Evolutionary conservation across 2,797 vertebrate species (phyloP), one percentile per base, ranked within the genome.

Genomic region (Salmo trutta): DNA sequence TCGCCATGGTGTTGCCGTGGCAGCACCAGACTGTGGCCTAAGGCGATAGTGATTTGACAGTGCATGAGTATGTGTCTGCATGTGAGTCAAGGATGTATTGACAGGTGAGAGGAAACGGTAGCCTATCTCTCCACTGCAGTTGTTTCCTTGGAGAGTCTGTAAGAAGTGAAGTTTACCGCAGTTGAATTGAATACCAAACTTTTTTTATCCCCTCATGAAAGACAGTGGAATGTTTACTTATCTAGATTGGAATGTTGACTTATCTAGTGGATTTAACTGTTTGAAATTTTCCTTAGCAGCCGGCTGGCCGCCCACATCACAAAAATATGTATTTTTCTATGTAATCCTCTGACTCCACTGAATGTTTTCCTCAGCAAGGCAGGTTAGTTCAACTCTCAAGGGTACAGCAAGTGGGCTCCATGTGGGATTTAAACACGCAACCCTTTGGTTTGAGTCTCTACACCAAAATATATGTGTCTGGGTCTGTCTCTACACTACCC

Each of bases 1-100:
- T 68, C 21, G 33, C 75, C 8, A 53, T 41, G 33, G 71, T 41
- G 51, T 79, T 75, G 51, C 78, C 68, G 66, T 59, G 71, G 66
- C 74, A 73, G 71, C 41, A 29, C 54, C 68, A 67, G 67, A 54
- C 56, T 19, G 41, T 75, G 74, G 54, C 78, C 74, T 65, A 69
- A 70, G 77, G 71, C 24, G 64, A 73, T n/a, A 33, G 21, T 47
- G 74, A 71, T 29, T 27, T 72, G 69, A 73, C 62, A 21, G 62
- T 21, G 66, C n/a, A 19, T 67, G 74, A 47, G 62, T 12, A 15
- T 66, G 74, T 52, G 62, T 24, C 29, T 52, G 71, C 51, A 29
- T 72, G 71, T 54, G 73, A 47, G 41, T 47, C 41, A 47, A 47
- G 41, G 41, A 47, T 47, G 41, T 10, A 12, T 47, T 75, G 59